Percentiles rank a stretch among this genome's conserved stretches.
phyloP scores from a whole-genome alignment of 1,140 invertebrate species.

The Musca vetustissima region DNA sequence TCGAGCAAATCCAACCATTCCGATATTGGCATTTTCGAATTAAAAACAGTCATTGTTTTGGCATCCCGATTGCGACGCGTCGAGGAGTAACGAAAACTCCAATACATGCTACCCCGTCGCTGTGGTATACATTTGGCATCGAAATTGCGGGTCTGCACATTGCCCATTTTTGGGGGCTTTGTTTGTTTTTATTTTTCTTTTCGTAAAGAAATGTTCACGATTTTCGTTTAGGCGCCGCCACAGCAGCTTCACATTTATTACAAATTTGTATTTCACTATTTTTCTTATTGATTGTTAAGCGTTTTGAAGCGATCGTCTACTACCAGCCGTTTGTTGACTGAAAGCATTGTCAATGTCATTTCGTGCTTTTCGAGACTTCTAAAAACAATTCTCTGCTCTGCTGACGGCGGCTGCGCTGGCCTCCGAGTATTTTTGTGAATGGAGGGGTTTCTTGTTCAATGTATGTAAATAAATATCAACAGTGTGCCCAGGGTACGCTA shows the following conservation, averaged over 20 bases:
- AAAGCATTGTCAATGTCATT: no score
- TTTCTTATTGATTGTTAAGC: no score
- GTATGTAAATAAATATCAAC: no score
- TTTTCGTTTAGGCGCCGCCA: neutral
- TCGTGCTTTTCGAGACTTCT: no score
- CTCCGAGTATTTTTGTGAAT: no score
- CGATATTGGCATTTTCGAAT: constrained; percentile 42
- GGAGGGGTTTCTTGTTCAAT: no score
- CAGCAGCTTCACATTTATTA: neutral
- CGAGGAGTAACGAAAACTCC: constrained; percentile 52
- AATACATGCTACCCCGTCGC: constrained; percentile 47
- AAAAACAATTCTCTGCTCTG: no score
- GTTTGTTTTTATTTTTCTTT: neutral
- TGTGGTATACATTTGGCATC: constrained; percentile 34
- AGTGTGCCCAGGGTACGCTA: no score
- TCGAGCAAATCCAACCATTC: constrained; percentile 49
- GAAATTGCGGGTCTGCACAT: constrained; percentile 37
- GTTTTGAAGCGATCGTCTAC: neutral
- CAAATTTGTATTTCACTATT: neutral
- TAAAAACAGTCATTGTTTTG: constrained; percentile 45
- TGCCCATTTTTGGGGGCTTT: constrained; percentile 36
- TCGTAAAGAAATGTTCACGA: neutral
- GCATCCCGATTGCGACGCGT: constrained; percentile 37
- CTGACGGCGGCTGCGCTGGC: no score
- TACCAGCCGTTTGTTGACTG: neutral